Conservation (phyloP, 2,797 vertebrate species). For the Gallinago stenura region DNA sequence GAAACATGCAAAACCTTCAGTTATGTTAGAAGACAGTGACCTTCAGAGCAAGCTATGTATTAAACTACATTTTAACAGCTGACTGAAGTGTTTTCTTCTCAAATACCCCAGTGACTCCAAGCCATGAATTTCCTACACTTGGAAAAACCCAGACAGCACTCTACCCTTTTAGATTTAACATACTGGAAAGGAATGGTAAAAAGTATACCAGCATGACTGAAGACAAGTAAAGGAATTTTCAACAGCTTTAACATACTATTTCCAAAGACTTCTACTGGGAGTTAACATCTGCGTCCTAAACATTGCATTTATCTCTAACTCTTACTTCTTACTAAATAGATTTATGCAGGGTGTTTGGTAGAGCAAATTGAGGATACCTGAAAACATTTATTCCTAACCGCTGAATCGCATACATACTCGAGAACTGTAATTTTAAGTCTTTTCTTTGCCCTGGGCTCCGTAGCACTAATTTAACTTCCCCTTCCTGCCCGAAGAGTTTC, state of each 20-base stretch:
- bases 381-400: background rate
- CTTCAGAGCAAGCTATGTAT: background rate
- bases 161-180: background rate
- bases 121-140: background rate
- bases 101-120: background rate
- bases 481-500: background rate
- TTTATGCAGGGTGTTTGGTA: background rate
- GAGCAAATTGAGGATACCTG: background rate
- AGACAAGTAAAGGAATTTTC: background rate
- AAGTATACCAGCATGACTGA: background rate
- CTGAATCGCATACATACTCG: rapidly evolving
- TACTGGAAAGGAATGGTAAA: background rate
- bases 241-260: background rate
- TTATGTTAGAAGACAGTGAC: background rate
- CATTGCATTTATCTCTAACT: background rate
- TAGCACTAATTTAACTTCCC: background rate
- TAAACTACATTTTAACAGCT: background rate
- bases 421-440: background rate
- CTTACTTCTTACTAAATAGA: background rate
- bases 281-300: background rate
- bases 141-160: background rate
- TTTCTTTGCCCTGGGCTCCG: background rate
- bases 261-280: background rate
- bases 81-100: background rate
- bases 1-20: background rate